Conservation (phyloP, 2,113 vertebrate genomes). For the Dasyurus viverrinus region DNA sequence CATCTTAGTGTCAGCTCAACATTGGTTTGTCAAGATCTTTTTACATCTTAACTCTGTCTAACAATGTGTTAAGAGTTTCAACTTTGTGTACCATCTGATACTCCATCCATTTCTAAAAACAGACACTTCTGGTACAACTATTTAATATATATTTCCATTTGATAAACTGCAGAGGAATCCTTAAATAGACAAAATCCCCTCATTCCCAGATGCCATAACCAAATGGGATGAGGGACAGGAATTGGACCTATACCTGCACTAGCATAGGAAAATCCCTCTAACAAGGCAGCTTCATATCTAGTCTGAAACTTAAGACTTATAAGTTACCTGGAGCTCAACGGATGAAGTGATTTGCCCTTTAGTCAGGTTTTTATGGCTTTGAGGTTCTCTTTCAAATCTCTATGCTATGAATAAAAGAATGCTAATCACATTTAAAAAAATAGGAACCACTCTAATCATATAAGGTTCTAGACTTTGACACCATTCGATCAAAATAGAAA, state of each 20-base stretch:
- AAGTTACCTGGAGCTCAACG: background rate
- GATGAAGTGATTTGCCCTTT: background rate
- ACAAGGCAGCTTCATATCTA: background rate
- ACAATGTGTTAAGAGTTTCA: background rate
- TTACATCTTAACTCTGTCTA: no score
- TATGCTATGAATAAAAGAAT: background rate
- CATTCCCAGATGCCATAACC: background rate
- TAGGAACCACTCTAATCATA: background rate
- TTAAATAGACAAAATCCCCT: background rate
- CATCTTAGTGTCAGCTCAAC: background rate
- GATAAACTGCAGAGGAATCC: background rate
- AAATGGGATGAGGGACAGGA: background rate
- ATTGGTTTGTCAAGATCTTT: background rate
- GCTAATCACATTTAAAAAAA: background rate
- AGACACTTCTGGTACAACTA: background rate
- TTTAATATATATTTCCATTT: background rate
- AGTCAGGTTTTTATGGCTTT: conserved; percentile 1
- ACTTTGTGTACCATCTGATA: background rate
- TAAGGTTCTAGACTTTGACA: background rate
- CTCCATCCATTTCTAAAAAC: background rate
- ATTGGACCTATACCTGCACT: background rate
- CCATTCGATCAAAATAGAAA: conserved; percentile 29
- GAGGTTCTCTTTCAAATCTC: background rate
- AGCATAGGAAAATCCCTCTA: background rate
- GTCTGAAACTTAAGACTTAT: background rate